Conservation (phyloP, 2,888 invertebrate species). For the Germaria angustata region DNA sequence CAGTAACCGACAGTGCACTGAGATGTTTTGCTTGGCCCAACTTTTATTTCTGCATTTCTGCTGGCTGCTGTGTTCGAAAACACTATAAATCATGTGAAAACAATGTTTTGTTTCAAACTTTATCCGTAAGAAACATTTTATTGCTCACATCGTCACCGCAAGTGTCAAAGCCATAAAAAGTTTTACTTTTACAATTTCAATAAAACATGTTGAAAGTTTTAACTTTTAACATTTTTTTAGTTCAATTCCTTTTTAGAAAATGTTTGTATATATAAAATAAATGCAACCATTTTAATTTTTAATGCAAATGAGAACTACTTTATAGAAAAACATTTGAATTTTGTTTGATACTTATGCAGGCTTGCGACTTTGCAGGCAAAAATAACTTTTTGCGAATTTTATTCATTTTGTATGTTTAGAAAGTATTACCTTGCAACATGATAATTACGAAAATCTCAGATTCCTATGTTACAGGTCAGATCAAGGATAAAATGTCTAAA, state of each 20-base stretch:
- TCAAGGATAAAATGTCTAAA: too few relatives aligned
- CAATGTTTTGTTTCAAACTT: neutral
- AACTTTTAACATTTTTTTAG: neutral
- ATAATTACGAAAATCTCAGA: too few relatives aligned
- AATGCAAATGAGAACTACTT: constrained; percentile 4
- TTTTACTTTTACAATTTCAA: neutral
- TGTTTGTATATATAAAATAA: too few relatives aligned
- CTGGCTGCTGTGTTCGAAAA: neutral
- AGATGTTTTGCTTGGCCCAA: too few relatives aligned
- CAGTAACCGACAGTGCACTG: too few relatives aligned
- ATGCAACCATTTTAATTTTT: constrained; percentile 11
- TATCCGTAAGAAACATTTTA: neutral
- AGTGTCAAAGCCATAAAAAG: constrained; percentile 16
- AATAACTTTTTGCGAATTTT: neutral
- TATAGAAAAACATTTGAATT: neutral
- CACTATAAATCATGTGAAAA: constrained; percentile 1
- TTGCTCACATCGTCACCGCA: neutral
- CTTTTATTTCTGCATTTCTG: neutral
- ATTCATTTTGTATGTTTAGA: too few relatives aligned
- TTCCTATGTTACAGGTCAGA: too few relatives aligned
- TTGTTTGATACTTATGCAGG: neutral
- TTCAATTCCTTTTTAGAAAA: neutral
- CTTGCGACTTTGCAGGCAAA: neutral
- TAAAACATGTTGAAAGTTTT: neutral
- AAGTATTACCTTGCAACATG: too few relatives aligned